Evolutionary conservation across 2,888 invertebrate species (phyloP), one percentile per base, ranked within the genome.

Genomic region (Hirtodrosophila duncani): DNA sequence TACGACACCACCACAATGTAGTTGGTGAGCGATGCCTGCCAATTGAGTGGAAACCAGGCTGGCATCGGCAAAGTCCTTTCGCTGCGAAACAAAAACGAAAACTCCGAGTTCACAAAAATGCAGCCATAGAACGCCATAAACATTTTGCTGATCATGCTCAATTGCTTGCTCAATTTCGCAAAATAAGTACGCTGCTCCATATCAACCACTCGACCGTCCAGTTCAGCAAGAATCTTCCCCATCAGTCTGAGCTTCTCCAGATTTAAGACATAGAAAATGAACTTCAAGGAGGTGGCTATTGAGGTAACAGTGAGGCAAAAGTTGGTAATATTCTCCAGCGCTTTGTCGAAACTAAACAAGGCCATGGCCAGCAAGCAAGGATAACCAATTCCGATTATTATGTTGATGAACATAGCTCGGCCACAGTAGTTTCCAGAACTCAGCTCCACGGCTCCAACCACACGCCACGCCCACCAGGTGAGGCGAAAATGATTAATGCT

Each of bases 41-140:
- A 74, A 16, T 79, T 61, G 13, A 62, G 21, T 0, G 80, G 74
- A 8, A 65, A 55, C 72, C 77, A 67, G 13, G 46, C 20, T 1
- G 65, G 59, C n/a, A 63, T 21, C 0, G 72, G 69, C n/a, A 74
- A 11, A 10, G 27, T 20, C 0, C 77, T 63, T 3, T 56, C 27
- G 0, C 9, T 10, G 0, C 16, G 14, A 7, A 67, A 41, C 0
- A 61, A 0, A 21, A 67, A 39, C 0, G 37, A 13, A 1, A 33
- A 0, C 2, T 16, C 34, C 0, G 49, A n/a, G 13, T 16, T 46
- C 9, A 69, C 0, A 0, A 16, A 3, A 0, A 45, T n/a, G 0
- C 9, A 0, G 2, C 4, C 1, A 11, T 23, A 72, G 1, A 26
- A 17, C 3, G 11, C 38, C 6, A 38, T 42, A 9, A 44, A 72